Percentiles rank a stretch among this genome's conserved stretches.
These are phyloP conservation scores for Penelope pileata DNA, from an alignment of 2,113 vertebrate genomes.

Conservation along the genomic window DNA sequence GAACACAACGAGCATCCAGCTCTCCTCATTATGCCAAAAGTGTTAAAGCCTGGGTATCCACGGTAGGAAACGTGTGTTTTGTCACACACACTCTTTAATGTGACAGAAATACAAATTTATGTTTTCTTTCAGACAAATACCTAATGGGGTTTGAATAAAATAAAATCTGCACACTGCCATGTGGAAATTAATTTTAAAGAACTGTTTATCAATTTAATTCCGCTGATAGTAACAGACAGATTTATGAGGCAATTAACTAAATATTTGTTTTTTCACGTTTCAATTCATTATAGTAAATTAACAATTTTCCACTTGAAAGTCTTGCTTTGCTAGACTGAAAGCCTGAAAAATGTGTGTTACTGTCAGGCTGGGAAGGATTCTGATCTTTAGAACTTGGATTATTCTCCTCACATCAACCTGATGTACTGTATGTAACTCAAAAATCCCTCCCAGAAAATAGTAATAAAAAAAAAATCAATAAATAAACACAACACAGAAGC, in stretches of 20 bases:
- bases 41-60: background rate
- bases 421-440: background rate
- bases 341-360: background rate
- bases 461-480: background rate
- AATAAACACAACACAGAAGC: background rate
- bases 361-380: background rate
- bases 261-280: constrained; percentile 75
- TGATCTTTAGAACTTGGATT: constrained; percentile 4
- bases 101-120: constrained; percentile 43
- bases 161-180: constrained; percentile 63
- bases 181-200: constrained; percentile 74
- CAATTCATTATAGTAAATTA: constrained; percentile 77
- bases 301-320: constrained; percentile 74
- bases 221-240: constrained; percentile 71
- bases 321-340: constrained; percentile 33
- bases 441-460: background rate
- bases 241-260: constrained; percentile 78
- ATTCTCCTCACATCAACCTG: constrained; percentile 10
- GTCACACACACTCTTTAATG: background rate
- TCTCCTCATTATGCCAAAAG: background rate
- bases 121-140: constrained; percentile 52
- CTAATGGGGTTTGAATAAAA: constrained; percentile 68
- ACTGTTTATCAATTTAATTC: constrained; percentile 75
- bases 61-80: background rate
- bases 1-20: background rate